These are phyloP conservation scores for Patiria miniata DNA, from an alignment of 35 echinoderm and acorn worm genomes.

Conservation along the genomic window DNA sequence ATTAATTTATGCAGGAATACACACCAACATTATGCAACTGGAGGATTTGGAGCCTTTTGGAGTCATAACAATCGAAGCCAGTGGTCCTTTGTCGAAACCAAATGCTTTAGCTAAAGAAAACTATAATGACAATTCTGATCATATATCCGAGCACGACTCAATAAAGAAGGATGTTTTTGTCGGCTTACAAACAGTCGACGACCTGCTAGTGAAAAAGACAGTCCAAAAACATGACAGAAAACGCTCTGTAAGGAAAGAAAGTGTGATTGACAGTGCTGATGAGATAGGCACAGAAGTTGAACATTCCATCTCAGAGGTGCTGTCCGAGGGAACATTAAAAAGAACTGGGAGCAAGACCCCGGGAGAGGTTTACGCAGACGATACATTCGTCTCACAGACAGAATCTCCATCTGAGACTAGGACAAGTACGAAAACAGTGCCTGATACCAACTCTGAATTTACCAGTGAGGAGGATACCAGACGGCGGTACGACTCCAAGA, in stretches of 20 bases:
- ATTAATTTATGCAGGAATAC: background rate
- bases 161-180: background rate
- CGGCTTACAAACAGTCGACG: slow-evolving; percentile 36
- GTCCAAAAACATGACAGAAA: background rate
- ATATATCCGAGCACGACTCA: background rate
- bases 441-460: slow-evolving; percentile 20
- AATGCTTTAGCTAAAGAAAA: background rate
- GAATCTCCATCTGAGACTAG: background rate
- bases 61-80: background rate
- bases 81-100: background rate
- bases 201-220: background rate
- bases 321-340: background rate
- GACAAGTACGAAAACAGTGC: slow-evolving; percentile 15
- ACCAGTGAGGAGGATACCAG: slow-evolving; percentile 19
- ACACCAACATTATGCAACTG: slow-evolving; percentile 25
- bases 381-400: slow-evolving; percentile 5
- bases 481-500: background rate
- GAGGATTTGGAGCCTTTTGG: slow-evolving; percentile 22
- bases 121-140: background rate
- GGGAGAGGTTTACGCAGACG: slow-evolving; percentile 11
- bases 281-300: slow-evolving; percentile 28
- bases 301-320: slow-evolving; percentile 22
- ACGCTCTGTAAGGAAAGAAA: background rate
- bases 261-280: slow-evolving; percentile 27
- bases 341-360: background rate